These are phyloP conservation scores for Diadema setosum DNA, from an alignment of 35 echinoderm and acorn worm genomes.

Conservation along the genomic window DNA sequence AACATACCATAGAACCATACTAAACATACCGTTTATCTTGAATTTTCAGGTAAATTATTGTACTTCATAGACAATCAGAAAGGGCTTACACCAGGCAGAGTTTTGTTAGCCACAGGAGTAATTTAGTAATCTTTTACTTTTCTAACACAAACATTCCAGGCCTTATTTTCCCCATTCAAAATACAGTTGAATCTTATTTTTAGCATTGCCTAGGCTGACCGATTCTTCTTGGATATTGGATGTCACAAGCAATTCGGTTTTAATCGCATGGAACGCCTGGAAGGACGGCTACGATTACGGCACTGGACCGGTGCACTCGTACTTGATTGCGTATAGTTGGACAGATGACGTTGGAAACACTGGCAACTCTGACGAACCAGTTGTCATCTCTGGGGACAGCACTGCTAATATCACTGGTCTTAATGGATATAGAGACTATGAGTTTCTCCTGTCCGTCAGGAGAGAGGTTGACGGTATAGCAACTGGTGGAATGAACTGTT, in stretches of 20 bases:
- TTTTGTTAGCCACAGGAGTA: no score
- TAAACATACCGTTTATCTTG: no score
- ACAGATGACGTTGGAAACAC: background rate
- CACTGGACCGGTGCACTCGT: background rate
- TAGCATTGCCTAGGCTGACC: background rate
- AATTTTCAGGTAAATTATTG: no score
- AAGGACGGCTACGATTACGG: background rate
- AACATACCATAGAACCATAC: no score
- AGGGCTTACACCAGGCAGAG: no score
- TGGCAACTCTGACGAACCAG: background rate
- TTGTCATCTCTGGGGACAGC: background rate
- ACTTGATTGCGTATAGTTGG: background rate
- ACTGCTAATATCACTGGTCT: background rate
- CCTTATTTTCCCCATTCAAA: no score
- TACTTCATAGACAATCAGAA: no score
- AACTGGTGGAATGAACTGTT: no score
- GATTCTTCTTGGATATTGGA: background rate
- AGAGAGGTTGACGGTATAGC: background rate
- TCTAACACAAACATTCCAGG: no score
- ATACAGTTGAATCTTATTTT: no score
- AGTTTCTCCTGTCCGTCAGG: background rate
- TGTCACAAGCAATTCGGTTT: background rate
- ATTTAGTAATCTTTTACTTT: no score
- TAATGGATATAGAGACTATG: background rate
- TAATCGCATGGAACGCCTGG: background rate